Base-by-base conservation (phyloP, 2,888 invertebrate species). In the Tetragonula carbonaria region DNA sequence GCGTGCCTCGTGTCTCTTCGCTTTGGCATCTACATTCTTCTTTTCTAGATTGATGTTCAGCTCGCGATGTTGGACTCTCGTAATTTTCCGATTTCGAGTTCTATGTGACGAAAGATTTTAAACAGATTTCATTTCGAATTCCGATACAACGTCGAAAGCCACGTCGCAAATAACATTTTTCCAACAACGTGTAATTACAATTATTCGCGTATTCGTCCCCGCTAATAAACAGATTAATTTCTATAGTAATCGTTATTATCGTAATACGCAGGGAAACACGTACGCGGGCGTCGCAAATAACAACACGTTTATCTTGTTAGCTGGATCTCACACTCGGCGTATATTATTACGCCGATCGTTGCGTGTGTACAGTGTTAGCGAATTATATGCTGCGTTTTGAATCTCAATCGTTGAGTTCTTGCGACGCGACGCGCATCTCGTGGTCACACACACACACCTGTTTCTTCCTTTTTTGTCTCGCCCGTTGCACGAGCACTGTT, bases 291-390 rank as follows among this genome's bases (percentile, higher is more conserved):
- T 68, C 73, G 59, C 85, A 57, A 85, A 76, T 71, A 79, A 74
- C 77, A 85, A 73, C 85, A 74, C 77, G 74, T 85, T 80, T 85
- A 85, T 77, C 85, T 85, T 63, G 80, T 85, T 85, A 80, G 80
- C 71, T 62, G 80, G 63, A 85, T 80, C 80, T 85, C 85, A 65
- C 67, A 72, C 63, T 67, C 85, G 63, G 45, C 23, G 51, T 33
- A 72, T 77, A 74, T 85, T 85, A 85, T 85, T 84, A 74, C 80
- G 80, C 77, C 28, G 28, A 71, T 77, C 77, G 67, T 74, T 71
- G 85, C 50, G 63, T 74, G 71, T 77, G 70, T 80, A 77, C 53
- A 72, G 71, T 50, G 80, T 85, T 85, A 72, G 80, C 71, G 77
- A 77, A 85, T 85, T 85, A 85, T 67, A 85, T 66, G 80, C 65